phyloP scores from a whole-genome alignment of 1,140 invertebrate genomes.

The Drosophila arawakana region DNA sequence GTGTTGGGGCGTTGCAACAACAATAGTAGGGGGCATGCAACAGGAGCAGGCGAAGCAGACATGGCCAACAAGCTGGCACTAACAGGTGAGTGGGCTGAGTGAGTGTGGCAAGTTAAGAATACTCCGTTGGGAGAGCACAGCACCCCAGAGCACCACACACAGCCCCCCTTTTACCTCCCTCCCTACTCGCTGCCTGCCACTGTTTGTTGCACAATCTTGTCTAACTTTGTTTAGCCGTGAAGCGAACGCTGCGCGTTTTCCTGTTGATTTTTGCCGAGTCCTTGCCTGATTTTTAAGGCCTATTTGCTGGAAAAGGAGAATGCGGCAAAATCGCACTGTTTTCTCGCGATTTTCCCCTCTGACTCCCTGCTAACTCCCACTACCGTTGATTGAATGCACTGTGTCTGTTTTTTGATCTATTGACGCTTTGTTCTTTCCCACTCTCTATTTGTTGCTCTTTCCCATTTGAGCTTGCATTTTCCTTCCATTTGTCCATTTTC shows the following conservation, averaged over 20 bases:
- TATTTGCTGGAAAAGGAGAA: conserved; percentile 35
- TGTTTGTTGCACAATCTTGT: conserved; percentile 78
- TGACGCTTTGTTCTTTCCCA: conserved; percentile 44
- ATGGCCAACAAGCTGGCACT: conserved; percentile 65
- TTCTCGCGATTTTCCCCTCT: conserved; percentile 43
- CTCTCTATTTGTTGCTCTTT: conserved; percentile 5
- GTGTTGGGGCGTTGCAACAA: background rate
- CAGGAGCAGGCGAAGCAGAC: background rate
- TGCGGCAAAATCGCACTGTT: background rate
- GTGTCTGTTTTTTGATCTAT: conserved; percentile 66
- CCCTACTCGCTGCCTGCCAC: conserved; percentile 13
- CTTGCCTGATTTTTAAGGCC: conserved; percentile 48
- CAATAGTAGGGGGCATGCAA: conserved; percentile 29
- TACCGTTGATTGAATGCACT: conserved; percentile 39
- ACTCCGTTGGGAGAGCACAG: conserved; percentile 16
- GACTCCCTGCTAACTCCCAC: background rate
- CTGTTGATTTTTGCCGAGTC: conserved; percentile 64
- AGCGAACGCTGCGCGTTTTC: conserved; percentile 21
- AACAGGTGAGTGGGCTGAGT: conserved; percentile 71
- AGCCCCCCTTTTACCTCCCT: background rate
- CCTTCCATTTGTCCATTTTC: background rate
- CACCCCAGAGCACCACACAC: conserved; percentile 24
- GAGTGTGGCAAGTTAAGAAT: conserved; percentile 20
- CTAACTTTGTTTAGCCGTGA: conserved; percentile 76
- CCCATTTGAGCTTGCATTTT: background rate